Evolutionary conservation across 1,140 invertebrate species (phyloP).

Genomic region (Euura lappo): DNA sequence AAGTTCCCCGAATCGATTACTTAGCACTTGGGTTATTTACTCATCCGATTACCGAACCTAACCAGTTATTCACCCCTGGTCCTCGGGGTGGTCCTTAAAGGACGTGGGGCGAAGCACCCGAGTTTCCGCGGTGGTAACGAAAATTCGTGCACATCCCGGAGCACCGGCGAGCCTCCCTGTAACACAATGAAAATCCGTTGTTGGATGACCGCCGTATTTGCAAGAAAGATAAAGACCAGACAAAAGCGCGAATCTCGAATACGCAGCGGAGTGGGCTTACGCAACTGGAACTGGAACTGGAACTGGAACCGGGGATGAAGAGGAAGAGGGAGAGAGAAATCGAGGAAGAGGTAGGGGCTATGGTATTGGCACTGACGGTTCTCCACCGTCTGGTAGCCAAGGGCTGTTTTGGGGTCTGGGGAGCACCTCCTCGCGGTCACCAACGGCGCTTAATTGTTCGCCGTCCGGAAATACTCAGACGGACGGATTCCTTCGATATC

Average conservation of each 20-base stretch:
- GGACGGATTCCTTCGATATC: slow-evolving; percentile 47
- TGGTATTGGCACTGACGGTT: slow-evolving; percentile 15
- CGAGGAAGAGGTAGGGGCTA: background rate
- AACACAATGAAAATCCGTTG: background rate
- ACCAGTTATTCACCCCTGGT: too few relatives aligned
- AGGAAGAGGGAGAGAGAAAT: slow-evolving; percentile 18
- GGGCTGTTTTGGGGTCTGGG: slow-evolving; percentile 19
- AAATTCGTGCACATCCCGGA: background rate
- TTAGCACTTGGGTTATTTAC: background rate
- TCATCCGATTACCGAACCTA: too few relatives aligned
- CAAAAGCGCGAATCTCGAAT: background rate
- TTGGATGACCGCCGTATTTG: slow-evolving; percentile 10
- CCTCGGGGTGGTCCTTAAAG: too few relatives aligned
- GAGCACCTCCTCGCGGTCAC: slow-evolving; percentile 31
- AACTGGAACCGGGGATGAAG: slow-evolving; percentile 9
- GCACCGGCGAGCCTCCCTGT: background rate
- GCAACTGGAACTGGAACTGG: slow-evolving; percentile 12
- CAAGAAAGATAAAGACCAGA: slow-evolving; percentile 13
- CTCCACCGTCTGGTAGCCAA: slow-evolving; percentile 7
- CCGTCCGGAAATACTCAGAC: slow-evolving; percentile 46
- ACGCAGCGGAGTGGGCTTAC: background rate
- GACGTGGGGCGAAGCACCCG: too few relatives aligned
- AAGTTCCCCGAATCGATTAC: background rate
- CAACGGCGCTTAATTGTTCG: slow-evolving; percentile 45
- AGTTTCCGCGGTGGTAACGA: too few relatives aligned